These are phyloP conservation scores for Rhadina sibilatrix DNA, from an alignment of 2,113 vertebrate genomes.

Conservation along the genomic window DNA sequence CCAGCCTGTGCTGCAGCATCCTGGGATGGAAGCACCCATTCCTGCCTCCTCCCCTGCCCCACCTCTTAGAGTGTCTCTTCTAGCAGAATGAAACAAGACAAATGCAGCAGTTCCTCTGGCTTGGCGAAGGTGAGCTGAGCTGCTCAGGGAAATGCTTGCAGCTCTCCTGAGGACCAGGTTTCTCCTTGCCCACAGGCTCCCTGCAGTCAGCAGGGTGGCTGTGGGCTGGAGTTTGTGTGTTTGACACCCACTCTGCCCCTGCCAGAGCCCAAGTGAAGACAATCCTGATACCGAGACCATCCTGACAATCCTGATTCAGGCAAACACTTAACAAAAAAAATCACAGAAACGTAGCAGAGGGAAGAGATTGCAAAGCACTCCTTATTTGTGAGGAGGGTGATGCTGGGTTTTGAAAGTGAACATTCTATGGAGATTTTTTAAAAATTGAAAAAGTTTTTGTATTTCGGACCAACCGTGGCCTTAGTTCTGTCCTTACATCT, in stretches of 20 bases:
- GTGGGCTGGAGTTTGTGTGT: background rate
- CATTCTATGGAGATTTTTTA: background rate
- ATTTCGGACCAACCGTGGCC: background rate
- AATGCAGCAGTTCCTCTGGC: background rate
- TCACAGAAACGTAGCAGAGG: background rate
- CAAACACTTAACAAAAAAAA: background rate
- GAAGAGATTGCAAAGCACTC: background rate
- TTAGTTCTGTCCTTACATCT: background rate
- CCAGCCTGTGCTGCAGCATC: background rate
- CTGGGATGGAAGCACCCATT: background rate
- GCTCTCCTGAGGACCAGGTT: background rate
- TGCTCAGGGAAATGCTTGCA: background rate
- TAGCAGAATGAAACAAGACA: background rate
- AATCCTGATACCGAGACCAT: background rate
- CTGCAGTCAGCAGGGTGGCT: background rate
- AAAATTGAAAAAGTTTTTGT: fast-evolving
- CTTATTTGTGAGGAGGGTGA: background rate
- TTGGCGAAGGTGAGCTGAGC: background rate
- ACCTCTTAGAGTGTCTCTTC: background rate
- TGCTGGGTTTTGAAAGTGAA: background rate
- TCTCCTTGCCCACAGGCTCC: fast-evolving
- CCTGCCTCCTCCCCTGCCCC: background rate
- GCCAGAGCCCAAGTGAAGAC: background rate
- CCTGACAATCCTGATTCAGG: background rate
- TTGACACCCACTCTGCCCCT: background rate